A percentile compares a stretch with the other conserved stretches of the same genome.
phyloP scores from a whole-genome alignment of 1,140 invertebrate species.

The Pteromalus puparum region DNA sequence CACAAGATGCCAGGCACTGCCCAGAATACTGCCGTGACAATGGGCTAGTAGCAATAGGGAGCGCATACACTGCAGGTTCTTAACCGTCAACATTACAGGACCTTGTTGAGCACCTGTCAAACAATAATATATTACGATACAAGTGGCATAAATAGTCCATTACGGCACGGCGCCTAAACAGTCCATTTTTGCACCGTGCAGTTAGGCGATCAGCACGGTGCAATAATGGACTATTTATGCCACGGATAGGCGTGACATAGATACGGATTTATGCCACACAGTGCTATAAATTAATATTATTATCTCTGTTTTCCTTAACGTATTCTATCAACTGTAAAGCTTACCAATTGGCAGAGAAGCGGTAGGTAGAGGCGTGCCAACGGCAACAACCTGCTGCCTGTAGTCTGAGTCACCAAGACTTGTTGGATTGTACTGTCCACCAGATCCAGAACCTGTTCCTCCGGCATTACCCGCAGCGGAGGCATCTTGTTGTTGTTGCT shows the following conservation, averaged over 20 bases:
- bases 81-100: slow-evolving; percentile 98
- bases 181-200: too few relatives aligned
- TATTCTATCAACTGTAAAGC: slow-evolving; percentile 13
- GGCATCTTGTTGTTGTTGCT: slow-evolving; percentile 10
- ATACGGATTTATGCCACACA: too few relatives aligned
- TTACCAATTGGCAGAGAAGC: slow-evolving; percentile 84
- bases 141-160: too few relatives aligned
- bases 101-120: slow-evolving; percentile 85
- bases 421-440: slow-evolving; percentile 75
- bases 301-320: background rate
- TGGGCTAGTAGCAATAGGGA: slow-evolving; percentile 92
- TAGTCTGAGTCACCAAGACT: slow-evolving; percentile 79
- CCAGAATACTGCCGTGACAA: slow-evolving; percentile 93
- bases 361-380: slow-evolving; percentile 93
- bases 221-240: too few relatives aligned
- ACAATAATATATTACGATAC: too few relatives aligned
- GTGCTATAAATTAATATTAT: background rate
- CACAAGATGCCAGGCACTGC: slow-evolving; percentile 96
- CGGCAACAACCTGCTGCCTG: slow-evolving; percentile 94
- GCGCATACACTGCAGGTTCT: slow-evolving; percentile 97
- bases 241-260: too few relatives aligned
- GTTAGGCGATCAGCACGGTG: too few relatives aligned
- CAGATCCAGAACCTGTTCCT: slow-evolving; percentile 1
- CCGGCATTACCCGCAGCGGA: slow-evolving; percentile 52
- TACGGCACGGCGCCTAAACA: too few relatives aligned